Evolutionary conservation across 2,888 invertebrate genomes (phyloP).

Genomic region (Melanophora roralis): DNA sequence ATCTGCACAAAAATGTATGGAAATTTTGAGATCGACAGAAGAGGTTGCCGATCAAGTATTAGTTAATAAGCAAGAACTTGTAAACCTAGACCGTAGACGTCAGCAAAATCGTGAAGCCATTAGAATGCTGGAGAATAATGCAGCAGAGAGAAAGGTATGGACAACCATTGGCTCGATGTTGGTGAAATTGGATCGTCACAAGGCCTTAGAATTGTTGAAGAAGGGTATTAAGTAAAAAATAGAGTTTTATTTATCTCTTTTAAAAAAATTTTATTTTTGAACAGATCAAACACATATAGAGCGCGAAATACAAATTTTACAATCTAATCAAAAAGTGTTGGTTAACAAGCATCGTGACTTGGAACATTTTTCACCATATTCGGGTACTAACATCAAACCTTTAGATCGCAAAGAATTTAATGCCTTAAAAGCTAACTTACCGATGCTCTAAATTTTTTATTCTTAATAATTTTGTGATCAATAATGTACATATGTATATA

Average conservation of each 20-base stretch:
- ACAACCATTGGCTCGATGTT: slow-evolving; percentile 75
- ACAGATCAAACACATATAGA: slow-evolving; percentile 75
- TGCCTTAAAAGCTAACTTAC: slow-evolving; percentile 72
- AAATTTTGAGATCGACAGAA: slow-evolving; percentile 73
- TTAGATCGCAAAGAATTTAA: slow-evolving; percentile 72
- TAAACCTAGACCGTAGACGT: slow-evolving; percentile 73
- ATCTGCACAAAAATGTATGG: slow-evolving; percentile 69
- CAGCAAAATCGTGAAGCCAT: slow-evolving; percentile 74
- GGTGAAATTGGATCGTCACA: slow-evolving; percentile 70
- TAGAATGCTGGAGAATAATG: slow-evolving; percentile 70
- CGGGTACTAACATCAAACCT: slow-evolving; percentile 74
- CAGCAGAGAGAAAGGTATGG: slow-evolving; percentile 72
- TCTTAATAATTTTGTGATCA: not conserved
- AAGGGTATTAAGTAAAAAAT: slow-evolving; percentile 68
- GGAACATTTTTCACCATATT: slow-evolving; percentile 72
- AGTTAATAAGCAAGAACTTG: slow-evolving; percentile 74
- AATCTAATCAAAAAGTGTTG: slow-evolving; percentile 75
- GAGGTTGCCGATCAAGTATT: slow-evolving; percentile 75
- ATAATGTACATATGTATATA: not conserved
- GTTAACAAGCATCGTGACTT: slow-evolving; percentile 75
- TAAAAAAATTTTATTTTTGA: not conserved
- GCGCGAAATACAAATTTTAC: slow-evolving; percentile 73
- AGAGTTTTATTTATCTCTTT: not conserved
- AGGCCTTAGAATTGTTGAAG: slow-evolving; percentile 72
- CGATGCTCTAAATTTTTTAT: slow-evolving; percentile 65